Evolutionary conservation across 2,797 vertebrate genomes (phyloP).

Genomic region (Girardinus metallicus): DNA sequence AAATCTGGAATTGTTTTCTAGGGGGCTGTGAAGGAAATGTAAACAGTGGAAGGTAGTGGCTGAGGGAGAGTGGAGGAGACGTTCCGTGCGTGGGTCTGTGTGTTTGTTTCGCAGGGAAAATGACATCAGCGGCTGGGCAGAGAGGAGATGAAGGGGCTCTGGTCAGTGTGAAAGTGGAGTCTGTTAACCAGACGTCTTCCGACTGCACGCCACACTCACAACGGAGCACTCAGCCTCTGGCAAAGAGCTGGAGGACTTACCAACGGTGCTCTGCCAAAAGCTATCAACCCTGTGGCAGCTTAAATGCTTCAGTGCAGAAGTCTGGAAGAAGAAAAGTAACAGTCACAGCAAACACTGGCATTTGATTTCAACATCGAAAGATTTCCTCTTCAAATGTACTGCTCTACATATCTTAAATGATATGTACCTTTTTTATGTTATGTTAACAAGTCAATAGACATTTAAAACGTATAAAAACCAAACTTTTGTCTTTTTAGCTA

Average conservation of each 20-base stretch:
- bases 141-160: constrained; percentile 70
- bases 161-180: constrained; percentile 78
- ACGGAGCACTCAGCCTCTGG: constrained; percentile 71
- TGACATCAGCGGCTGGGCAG: constrained; percentile 79
- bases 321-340: constrained; percentile 67
- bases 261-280: constrained; percentile 69
- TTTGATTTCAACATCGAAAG: constrained; percentile 63
- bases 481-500: constrained; percentile 22
- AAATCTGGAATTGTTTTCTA: constrained; percentile 81
- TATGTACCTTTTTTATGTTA: constrained; percentile 39
- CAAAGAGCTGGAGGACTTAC: constrained; percentile 49
- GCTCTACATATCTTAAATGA: constrained; percentile 39
- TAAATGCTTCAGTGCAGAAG: constrained; percentile 66
- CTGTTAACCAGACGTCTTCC: constrained; percentile 74
- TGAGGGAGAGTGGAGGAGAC: constrained; percentile 71
- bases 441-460: constrained; percentile 56
- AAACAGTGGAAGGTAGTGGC: constrained; percentile 80
- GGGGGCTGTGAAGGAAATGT: constrained; percentile 74
- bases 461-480: constrained; percentile 40
- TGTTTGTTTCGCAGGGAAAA: constrained; percentile 58
- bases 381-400: constrained; percentile 53
- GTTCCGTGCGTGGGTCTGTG: constrained; percentile 56
- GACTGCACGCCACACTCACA: constrained; percentile 71
- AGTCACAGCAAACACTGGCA: constrained; percentile 53
- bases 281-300: constrained; percentile 72